A percentile compares a stretch with the other conserved stretches of the same genome.
These are phyloP conservation scores for Empis stercorea DNA, from an alignment of 2,888 invertebrate species.

Conservation along the genomic window DNA sequence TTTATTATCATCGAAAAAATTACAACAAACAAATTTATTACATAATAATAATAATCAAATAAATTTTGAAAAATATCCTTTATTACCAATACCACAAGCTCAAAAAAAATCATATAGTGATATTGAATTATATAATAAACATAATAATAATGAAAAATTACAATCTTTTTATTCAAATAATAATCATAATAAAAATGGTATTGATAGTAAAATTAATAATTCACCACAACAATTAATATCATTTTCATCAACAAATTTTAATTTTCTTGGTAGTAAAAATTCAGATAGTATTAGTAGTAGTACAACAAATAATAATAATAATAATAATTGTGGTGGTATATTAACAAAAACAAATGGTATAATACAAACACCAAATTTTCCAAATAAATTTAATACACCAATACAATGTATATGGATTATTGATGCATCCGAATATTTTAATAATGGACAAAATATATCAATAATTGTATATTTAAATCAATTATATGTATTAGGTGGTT, in stretches of 20 bases:
- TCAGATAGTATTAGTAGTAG: neutral
- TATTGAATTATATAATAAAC: neutral
- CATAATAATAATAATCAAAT: neutral
- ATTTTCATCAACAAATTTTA: neutral
- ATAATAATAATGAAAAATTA: neutral
- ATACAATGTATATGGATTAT: conserved; percentile 80
- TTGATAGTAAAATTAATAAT: neutral
- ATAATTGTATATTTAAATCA: conserved; percentile 82
- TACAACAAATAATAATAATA: neutral
- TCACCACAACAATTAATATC: no score
- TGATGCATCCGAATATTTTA: conserved; percentile 54
- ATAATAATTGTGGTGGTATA: conserved; percentile 48
- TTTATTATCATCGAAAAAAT: neutral
- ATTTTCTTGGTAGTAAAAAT: neutral
- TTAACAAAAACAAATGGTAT: conserved; percentile 52
- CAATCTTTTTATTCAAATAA: neutral
- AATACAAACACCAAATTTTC: conserved; percentile 76
- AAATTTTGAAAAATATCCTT: neutral
- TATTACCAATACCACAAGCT: neutral
- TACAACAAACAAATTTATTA: neutral
- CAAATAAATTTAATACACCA: conserved; percentile 65
- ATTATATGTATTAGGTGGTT: conserved; percentile 66
- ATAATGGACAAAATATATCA: conserved; percentile 42
- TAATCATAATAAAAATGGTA: neutral
- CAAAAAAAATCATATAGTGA: neutral